Evolutionary conservation across 2,888 invertebrate genomes (phyloP), one percentile per base, ranked within the genome.

Genomic region (Fragum fragum): DNA sequence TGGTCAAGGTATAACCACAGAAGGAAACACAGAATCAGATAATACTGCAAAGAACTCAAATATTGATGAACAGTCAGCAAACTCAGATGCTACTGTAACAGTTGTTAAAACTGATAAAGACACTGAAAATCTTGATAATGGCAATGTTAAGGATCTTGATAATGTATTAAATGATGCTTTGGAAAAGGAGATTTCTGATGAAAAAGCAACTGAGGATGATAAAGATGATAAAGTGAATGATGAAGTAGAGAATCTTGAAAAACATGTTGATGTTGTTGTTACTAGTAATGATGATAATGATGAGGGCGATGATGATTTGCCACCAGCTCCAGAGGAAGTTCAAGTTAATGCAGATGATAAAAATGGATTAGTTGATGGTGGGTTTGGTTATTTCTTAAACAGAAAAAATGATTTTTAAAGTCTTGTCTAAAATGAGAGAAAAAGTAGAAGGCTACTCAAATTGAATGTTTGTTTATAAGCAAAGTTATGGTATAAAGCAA

Each of bases 91-190:
- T n/a, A 42, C 28, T 29, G 7, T 42, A 23, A 29, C 53, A 57
- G 32, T 14, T 7, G 53, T 55, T 36, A 52, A n/a, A 32, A 7
- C 73, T 68, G 42, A 59, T 23, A 23, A 52, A 63, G 55, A 59
- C 47, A 26, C 32, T 29, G 39, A 29, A 16, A 21, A n/a, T 29
- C 23, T 26, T n/a, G 71, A 63, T 21, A 66, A 26, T 47, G 47
- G 26, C 52, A 36, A 72, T 57, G 75, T 39, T 14, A 32, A 75
- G 29, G 57, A 28, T 63, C 39, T 32, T 11, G 77, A 69, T 21
- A 26, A 59, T 9, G 55, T 29, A 18, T 23, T 21, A 1, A 61
- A 71, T 66, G 72, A 55, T n/a, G 63, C 23, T n/a, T 23, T 23
- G 36, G 61, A 36, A 36, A 36, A 36, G 32, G 32, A 36, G 9